phyloP scores from a whole-genome alignment of 1,140 invertebrate genomes.

The Phymorhynchus buccinoides region DNA sequence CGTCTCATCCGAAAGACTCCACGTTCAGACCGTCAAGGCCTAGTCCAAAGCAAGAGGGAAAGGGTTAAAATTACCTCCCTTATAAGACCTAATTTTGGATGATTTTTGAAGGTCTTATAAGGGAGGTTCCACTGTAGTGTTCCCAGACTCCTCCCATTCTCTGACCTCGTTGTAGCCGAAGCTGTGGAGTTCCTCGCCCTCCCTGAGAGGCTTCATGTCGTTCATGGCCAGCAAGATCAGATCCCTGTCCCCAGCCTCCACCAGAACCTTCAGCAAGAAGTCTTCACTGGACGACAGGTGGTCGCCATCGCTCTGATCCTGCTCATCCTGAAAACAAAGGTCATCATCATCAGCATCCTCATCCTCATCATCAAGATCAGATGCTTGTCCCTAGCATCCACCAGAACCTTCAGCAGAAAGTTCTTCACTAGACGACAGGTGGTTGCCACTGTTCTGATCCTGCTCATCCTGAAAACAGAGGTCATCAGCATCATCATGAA shows the following conservation, averaged over 20 bases:
- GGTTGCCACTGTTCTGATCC: neutral
- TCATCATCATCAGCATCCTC: no score
- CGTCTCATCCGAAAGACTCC: no score
- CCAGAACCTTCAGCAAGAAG: constrained; percentile 4
- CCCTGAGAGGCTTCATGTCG: neutral
- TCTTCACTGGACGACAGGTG: neutral
- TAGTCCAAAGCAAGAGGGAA: no score
- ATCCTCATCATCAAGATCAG: neutral
- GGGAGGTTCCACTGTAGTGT: no score
- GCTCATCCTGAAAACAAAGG: no score
- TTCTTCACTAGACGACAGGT: neutral
- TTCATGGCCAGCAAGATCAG: constrained; percentile 1
- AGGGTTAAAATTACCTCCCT: no score
- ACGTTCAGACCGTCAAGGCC: no score
- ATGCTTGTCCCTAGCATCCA: neutral
- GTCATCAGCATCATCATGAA: no score
- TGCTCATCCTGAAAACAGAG: no score
- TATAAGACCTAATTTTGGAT: no score
- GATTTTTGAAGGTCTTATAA: no score
- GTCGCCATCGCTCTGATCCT: neutral
- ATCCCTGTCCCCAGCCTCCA: neutral
- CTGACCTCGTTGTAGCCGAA: neutral
- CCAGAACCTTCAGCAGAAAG: constrained; percentile 5
- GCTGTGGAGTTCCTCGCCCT: neutral
- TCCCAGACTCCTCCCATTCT: no score